Evolutionary conservation across 2,888 invertebrate species (phyloP), one percentile per base, ranked within the genome.

Genomic region (Tethea ocularis): DNA sequence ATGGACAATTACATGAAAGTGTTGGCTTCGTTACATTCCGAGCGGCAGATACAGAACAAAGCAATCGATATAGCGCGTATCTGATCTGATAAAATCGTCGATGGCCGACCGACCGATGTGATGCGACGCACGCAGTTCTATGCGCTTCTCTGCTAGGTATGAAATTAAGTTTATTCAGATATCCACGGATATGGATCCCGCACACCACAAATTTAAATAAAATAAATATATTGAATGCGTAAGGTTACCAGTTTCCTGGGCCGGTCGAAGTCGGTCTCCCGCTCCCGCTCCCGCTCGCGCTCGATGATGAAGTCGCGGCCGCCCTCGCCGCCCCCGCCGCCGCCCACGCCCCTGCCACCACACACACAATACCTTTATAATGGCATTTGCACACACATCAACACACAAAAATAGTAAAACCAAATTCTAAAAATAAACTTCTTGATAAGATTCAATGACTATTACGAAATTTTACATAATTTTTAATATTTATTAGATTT

Each of bases 261-360:
- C 41, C 91, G 74, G 5, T 92, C 91, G 62, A 80, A 70, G 36
- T 93, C 93, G 41, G 63, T 76, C 56, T 91, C 90, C 36, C 88
- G 66, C 68, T 91, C 91, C 22, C 92, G 69, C 70, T 93, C 91
- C 5, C 93, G 69, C 75, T 93, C 93, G 10, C 92, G 73, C 76
- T 92, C 93, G 61, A 93, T 93, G 62, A 87, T 76, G 78, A 93
- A 93, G 83, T 93, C 93, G 0, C 93, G 81, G 15, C 77, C 82
- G 1, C 78, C 81, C 51, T 88, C 92, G 1, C 82, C 85, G 8
- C 79, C 73, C 20, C 75, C 80, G 11, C 84, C 84, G 36, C 81
- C 78, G 60, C 87, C 86, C 33, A 87, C 86, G 33, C 91, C 90
- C 84, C 92, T 92, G 81, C 61, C 63, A 65, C 68, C 62, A 64